Conservation (phyloP, 2,797 vertebrate species). For the Microctenopoma stevenorrisi region DNA sequence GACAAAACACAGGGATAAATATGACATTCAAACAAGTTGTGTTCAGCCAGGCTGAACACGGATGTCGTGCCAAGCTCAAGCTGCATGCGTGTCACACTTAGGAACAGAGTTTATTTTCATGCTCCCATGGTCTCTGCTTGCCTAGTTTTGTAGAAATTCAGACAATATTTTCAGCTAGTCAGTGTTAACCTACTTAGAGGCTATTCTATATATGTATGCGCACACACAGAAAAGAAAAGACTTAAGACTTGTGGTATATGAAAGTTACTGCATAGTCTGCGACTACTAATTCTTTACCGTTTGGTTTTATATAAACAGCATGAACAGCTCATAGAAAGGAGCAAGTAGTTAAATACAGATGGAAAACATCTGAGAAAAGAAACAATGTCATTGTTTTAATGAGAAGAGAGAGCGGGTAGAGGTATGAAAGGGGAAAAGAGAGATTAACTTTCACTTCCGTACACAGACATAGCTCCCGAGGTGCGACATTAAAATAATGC, state of each 20-base stretch:
- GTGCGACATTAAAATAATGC: slow-evolving; percentile 79
- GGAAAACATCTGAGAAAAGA: slow-evolving; percentile 21
- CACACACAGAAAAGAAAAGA: neutral
- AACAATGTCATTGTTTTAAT: slow-evolving; percentile 52
- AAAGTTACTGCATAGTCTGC: slow-evolving; percentile 6
- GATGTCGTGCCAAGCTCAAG: slow-evolving; percentile 82
- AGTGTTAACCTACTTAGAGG: slow-evolving; percentile 48
- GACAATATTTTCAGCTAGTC: slow-evolving; percentile 46
- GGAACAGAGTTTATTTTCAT: slow-evolving; percentile 85
- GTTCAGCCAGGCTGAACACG: slow-evolving; percentile 98
- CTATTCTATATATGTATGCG: slow-evolving; percentile 7
- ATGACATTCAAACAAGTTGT: slow-evolving; percentile 99
- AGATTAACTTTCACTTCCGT: slow-evolving; percentile 74
- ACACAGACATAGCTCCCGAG: slow-evolving; percentile 59
- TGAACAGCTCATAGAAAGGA: neutral
- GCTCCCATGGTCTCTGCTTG: slow-evolving; percentile 77
- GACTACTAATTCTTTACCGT: slow-evolving; percentile 6
- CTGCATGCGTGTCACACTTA: slow-evolving; percentile 92
- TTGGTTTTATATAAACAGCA: slow-evolving; percentile 16
- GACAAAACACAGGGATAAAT: slow-evolving; percentile 99
- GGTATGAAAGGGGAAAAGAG: slow-evolving; percentile 2
- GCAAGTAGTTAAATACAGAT: slow-evolving; percentile 15
- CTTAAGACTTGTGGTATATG: slow-evolving; percentile 20
- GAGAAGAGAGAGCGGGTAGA: slow-evolving; percentile 18
- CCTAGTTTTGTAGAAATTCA: slow-evolving; percentile 49